Evolutionary conservation across 2,113 vertebrate genomes (phyloP), one percentile per base, ranked within the genome.

Genomic region (Gila orcuttii): DNA sequence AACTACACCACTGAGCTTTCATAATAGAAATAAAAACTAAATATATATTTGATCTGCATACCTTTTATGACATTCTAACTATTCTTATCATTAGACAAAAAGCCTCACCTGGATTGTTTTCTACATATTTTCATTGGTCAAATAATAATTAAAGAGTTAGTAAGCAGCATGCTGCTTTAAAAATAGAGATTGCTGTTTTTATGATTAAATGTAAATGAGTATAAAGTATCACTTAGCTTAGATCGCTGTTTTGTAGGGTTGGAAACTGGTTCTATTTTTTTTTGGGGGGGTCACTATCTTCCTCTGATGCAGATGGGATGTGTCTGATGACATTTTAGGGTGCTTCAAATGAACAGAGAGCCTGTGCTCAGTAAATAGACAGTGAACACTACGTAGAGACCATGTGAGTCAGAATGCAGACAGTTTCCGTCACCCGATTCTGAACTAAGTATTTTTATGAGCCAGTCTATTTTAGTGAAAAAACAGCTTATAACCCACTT

Each of bases 1-100:
- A 82, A 50, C 74, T 42, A 71, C 69, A 47, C 60, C 59, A 50
- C 33, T 81, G 82, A 69, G 77, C 57, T 59, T 73, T 36, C 15
- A 62, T 52, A 79, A 64, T 21, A 4, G 31, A 59, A 19, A 75
- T 28, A 64, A 66, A 31, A 79, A 21, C 28, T 57, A 21, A 39
- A 83, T 50, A 50, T 64, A 17, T 28, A 71, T 64, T 47, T 19
- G 15, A 28, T 45, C 28, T 68, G 79, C 19, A 50, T 31, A 52
- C 17, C 23, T 57, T 28, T 13, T 57, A 59, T 79, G 19, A 79
- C 1, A 62, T 25, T 62, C 8, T 1, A 78, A 36, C 15, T 23
- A 36, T 59, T 17, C 76, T 60, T 39, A 9, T 25, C 33, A 12
- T 25, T 79, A 19, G n/a, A 21, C 23, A 77, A 78, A 21, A 59